phyloP scores from a whole-genome alignment of 2,113 vertebrate genomes.

The Pagrus major region DNA sequence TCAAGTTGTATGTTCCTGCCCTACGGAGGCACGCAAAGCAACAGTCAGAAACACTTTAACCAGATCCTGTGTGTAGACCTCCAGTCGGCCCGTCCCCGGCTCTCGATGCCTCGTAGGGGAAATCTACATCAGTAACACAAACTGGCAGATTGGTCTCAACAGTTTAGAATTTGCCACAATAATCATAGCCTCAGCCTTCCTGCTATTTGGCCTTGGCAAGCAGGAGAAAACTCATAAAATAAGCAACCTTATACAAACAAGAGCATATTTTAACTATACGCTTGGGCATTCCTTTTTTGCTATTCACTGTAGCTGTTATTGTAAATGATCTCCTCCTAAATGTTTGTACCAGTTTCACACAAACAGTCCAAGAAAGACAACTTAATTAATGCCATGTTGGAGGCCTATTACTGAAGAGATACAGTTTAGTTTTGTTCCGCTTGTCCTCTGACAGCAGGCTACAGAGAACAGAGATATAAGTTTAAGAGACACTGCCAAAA shows the following conservation, averaged over 20 bases:
- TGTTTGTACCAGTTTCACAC: background rate
- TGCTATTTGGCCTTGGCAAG: constrained; percentile 38
- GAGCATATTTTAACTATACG: constrained; percentile 13
- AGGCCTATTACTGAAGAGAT: constrained; percentile 9
- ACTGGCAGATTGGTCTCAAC: constrained; percentile 78
- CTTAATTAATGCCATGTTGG: background rate
- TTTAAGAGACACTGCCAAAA: constrained; percentile 53
- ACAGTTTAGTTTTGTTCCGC: constrained; percentile 28
- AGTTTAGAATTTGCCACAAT: constrained; percentile 71
- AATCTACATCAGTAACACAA: constrained; percentile 67
- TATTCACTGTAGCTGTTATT: background rate
- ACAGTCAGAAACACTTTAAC: constrained; percentile 72
- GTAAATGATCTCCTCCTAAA: background rate
- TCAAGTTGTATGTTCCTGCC: constrained; percentile 69
- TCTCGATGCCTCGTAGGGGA: constrained; percentile 65
- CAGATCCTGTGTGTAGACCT: constrained; percentile 61
- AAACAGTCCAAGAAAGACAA: background rate
- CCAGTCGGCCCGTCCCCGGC: constrained; percentile 59
- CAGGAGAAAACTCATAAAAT: constrained; percentile 15
- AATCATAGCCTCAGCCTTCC: constrained; percentile 43
- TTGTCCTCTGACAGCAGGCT: constrained; percentile 36
- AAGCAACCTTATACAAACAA: constrained; percentile 19
- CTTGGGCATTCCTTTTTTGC: background rate
- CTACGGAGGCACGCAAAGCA: constrained; percentile 56
- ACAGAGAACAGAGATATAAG: constrained; percentile 59